Evolutionary conservation across 30 jellyfish, hydroid and myxozoan species (phyloP).

Genomic region (Hydractinia echinata): DNA sequence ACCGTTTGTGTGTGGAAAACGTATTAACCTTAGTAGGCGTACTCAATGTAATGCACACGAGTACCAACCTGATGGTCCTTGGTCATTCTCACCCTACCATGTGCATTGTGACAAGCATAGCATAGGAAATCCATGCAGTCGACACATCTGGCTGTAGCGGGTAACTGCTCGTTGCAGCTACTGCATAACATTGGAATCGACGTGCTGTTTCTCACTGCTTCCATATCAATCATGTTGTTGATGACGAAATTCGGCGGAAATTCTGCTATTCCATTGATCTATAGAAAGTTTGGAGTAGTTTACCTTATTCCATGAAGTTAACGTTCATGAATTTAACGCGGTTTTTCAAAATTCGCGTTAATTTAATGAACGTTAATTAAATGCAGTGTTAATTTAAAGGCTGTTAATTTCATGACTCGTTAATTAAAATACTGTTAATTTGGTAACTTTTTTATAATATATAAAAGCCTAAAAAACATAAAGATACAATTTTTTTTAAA

Average conservation of each 20-base stretch:
- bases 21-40: not conserved
- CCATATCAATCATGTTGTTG: conserved; percentile 82
- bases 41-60: not conserved
- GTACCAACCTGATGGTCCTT: conserved; percentile 86
- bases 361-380: too few relatives aligned
- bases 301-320: too few relatives aligned
- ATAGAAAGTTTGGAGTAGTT: not conserved
- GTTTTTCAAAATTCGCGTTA: too few relatives aligned
- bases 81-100: conserved; percentile 87
- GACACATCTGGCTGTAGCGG: conserved; percentile 94
- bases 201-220: conserved; percentile 88
- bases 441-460: too few relatives aligned
- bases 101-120: conserved; percentile 97
- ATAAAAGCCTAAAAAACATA: too few relatives aligned
- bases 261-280: conserved; percentile 85
- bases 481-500: too few relatives aligned
- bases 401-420: too few relatives aligned
- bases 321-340: too few relatives aligned
- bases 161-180: conserved; percentile 94
- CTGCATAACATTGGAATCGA: conserved; percentile 82
- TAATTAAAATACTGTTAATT: too few relatives aligned
- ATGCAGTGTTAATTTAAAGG: too few relatives aligned
- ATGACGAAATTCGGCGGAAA: conserved; percentile 86
- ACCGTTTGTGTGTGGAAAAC: not conserved
- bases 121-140: conserved; percentile 98